Evolutionary conservation across 1,140 invertebrate genomes (phyloP), one percentile per base, ranked within the genome.

Genomic region (Drosophila ficusphila): DNA sequence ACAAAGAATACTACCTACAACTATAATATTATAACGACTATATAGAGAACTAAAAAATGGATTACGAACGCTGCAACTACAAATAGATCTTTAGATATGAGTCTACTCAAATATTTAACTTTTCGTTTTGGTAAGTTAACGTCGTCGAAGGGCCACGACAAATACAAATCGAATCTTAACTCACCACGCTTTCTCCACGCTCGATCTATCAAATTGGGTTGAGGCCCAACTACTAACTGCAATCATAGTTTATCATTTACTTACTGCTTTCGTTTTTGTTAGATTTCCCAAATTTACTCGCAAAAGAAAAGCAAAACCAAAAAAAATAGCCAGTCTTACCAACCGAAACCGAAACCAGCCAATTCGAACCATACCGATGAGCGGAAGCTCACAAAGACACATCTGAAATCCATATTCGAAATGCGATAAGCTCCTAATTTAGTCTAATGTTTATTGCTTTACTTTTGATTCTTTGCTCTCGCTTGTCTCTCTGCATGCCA

Each of bases 51-150:
- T 21, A n/a, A 27, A 69, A 36, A 73, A 67, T 41, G 64, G 49
- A 67, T 47, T 33, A 52, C 44, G 46, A 74, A 74, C 54, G 56
- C 68, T 72, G 48, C 65, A 73, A 74, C 64, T 49, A 33, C n/a
- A 62, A 44, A 72, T 71, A 58, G 27, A 54, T 23, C 25, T 49
- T 74, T 44, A 82, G 60, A 75, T 19, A 51, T 23, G 34, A 60
- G 57, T 38, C 48, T 65, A 72, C 41, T 44, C 49, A 60, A 85
- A 29, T 76, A 82, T 38, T 74, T 62, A 60, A 74, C 71, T 79
- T 83, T 79, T 70, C 54, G 56, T 79, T 83, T 85, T 83, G 79
- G 79, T 83, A 83, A 83, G 79, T 83, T 83, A 67, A 58, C 56
- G 79, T 67, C 58, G 53, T 85, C 60, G 42, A 21, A 56, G 56